phyloP scores from a whole-genome alignment of 2,888 invertebrate species.

The Drosophila emarginata region DNA sequence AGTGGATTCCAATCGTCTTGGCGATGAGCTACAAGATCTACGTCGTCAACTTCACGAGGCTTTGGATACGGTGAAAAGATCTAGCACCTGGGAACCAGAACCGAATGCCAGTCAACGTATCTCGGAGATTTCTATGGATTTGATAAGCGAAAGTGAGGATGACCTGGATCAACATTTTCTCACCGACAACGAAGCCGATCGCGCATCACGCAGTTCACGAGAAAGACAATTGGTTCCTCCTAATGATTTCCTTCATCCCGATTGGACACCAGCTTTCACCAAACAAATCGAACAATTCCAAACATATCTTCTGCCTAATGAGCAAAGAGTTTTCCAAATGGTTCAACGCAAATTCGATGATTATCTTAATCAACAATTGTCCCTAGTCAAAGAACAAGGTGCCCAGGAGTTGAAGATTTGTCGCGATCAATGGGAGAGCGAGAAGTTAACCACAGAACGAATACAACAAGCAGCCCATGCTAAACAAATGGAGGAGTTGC shows the following conservation, averaged over 20 bases:
- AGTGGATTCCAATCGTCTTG: constrained; percentile 85
- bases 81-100: constrained; percentile 78
- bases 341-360: constrained; percentile 85
- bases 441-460: constrained; percentile 86
- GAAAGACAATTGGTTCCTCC: constrained; percentile 74
- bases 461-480: constrained; percentile 86
- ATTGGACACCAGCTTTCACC: constrained; percentile 73
- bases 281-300: constrained; percentile 82
- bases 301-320: constrained; percentile 79
- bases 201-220: constrained; percentile 75
- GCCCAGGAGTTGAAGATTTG: constrained; percentile 78
- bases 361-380: constrained; percentile 84
- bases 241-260: constrained; percentile 48
- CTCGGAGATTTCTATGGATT: constrained; percentile 82
- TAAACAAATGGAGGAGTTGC: constrained; percentile 90
- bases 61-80: constrained; percentile 80
- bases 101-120: constrained; percentile 80
- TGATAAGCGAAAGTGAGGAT: constrained; percentile 82
- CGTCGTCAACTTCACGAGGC: constrained; percentile 83
- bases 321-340: constrained; percentile 81
- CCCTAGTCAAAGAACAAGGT: constrained; percentile 82
- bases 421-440: constrained; percentile 83
- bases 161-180: constrained; percentile 79
- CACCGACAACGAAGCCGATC: constrained; percentile 78
- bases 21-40: constrained; percentile 84